These are phyloP conservation scores for Polydesmus complanatus DNA, from an alignment of 2,888 invertebrate species.

Conservation along the genomic window DNA sequence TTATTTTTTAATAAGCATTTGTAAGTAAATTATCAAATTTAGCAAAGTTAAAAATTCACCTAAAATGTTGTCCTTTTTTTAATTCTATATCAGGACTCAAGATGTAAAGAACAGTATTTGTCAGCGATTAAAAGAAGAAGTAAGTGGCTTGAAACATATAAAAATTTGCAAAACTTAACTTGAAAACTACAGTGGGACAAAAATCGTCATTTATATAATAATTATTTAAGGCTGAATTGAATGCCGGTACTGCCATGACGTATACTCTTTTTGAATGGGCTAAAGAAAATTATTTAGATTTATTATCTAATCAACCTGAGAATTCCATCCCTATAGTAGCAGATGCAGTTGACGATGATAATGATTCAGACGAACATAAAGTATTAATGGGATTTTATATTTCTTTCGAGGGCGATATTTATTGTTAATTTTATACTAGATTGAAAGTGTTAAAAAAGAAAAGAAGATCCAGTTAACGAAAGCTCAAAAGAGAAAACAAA, in stretches of 20 bases:
- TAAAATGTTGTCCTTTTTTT: background rate
- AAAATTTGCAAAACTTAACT: too few species aligned
- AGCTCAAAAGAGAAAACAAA: conserved; percentile 75
- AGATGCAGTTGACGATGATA: background rate
- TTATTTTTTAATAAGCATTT: conserved; percentile 85
- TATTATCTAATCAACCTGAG: conserved; percentile 58
- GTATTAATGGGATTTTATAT: background rate
- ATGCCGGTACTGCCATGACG: conserved; percentile 84
- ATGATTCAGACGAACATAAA: background rate
- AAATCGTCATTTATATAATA: too few species aligned
- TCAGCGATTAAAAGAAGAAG: conserved; percentile 46
- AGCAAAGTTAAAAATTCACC: background rate
- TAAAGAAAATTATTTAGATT: conserved; percentile 60
- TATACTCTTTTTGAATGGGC: conserved; percentile 83
- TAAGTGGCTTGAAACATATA: background rate
- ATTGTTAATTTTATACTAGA: background rate
- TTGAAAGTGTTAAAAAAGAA: conserved; percentile 24
- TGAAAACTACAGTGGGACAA: too few species aligned
- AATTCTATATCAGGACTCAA: conserved; percentile 40
- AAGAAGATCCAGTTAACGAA: conserved; percentile 67
- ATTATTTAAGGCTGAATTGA: conserved; percentile 53
- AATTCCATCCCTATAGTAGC: conserved; percentile 27
- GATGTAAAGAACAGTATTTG: conserved; percentile 56
- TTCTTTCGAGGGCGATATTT: background rate
- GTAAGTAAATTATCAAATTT: conserved; percentile 48